Evolutionary conservation across 2,113 vertebrate species (phyloP), one percentile per base, ranked within the genome.

Genomic region (Microcebus griseorufus): DNA sequence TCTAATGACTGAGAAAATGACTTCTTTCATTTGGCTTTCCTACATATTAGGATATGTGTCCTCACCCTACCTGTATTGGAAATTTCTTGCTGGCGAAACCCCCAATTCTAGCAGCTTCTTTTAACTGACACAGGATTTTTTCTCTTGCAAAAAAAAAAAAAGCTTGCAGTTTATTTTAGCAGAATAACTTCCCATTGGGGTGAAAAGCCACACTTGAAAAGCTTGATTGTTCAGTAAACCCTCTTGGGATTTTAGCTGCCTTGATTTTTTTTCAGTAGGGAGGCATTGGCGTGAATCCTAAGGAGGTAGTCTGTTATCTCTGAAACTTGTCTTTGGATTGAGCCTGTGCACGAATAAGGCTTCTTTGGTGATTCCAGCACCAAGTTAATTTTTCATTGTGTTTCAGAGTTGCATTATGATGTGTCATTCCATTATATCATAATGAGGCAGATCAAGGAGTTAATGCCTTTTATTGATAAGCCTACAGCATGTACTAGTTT

Each of bases 181-280:
- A 53, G 37, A 20, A 34, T 67, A 72, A 17, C 45, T 96, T 72
- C 78, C 29, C 65, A 29, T 32, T 90, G 34, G 73, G 42, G n/a
- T 25, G 53, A 60, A 27, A 51, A 97, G 94, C 92, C 94, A 69
- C 85, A 97, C 81, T 55, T 55, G 53, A 90, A 32, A 3, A 12
- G 4, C 79, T 37, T 65, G 58, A 88, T 97, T 98, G 73, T 97
- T 98, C 62, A 96, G 0, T 81, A 84, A 37, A 9, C 37, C 87
- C 65, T 81, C 45, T 12, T 92, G 94, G 94, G 78, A 78, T 73
- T 96, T 69, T 48, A 69, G 78, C 85, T 79, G 64, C 96, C 89
- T 97, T 96, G 73, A 27, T 53, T 97, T 97, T 97, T 97, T 94
- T 97, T 94, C 9, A 53, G 14, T 29, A 90, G 75, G 65, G 79